phyloP scores from a whole-genome alignment of 2,888 invertebrate species.

The Synergus japonicus region DNA sequence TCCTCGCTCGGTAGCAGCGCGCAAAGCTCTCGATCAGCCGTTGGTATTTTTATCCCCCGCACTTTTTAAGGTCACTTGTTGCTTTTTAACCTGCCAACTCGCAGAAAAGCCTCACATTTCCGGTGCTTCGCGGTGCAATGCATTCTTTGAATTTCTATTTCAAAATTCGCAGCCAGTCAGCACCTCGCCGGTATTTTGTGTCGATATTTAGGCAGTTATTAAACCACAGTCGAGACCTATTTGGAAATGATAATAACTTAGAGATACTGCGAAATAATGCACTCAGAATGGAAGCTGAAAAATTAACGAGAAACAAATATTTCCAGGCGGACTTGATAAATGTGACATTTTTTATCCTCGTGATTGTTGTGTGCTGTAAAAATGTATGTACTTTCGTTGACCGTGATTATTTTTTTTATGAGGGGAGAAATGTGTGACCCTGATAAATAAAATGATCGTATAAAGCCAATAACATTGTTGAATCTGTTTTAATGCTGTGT shows the following conservation, averaged over 20 bases:
- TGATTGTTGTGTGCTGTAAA: neutral
- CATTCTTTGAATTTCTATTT: constrained; percentile 59
- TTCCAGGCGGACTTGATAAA: neutral
- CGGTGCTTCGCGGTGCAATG: constrained; percentile 57
- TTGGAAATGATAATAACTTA: constrained; percentile 49
- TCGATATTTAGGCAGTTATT: constrained; percentile 55
- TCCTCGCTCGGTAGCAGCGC: constrained; percentile 62
- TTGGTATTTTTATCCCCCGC: constrained; percentile 72
- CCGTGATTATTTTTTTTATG: neutral
- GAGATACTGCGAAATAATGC: constrained; percentile 48
- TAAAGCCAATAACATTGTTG: neutral
- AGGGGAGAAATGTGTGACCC: neutral
- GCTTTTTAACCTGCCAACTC: constrained; percentile 73
- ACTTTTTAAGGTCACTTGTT: constrained; percentile 77
- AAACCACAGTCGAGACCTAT: constrained; percentile 50
- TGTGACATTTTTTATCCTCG: neutral
- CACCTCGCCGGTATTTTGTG: constrained; percentile 46
- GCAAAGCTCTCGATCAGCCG: constrained; percentile 73
- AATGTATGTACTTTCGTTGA: constrained; percentile 7
- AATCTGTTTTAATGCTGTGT: neutral
- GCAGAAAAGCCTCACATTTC: constrained; percentile 57
- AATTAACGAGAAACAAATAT: neutral
- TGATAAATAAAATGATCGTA: neutral
- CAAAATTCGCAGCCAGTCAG: constrained; percentile 10
- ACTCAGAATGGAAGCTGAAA: constrained; percentile 35